A percentile compares a stretch with the other conserved stretches of the same genome.
phyloP scores from a whole-genome alignment of 2,888 invertebrate species.

The Himalopsyche japonica region DNA sequence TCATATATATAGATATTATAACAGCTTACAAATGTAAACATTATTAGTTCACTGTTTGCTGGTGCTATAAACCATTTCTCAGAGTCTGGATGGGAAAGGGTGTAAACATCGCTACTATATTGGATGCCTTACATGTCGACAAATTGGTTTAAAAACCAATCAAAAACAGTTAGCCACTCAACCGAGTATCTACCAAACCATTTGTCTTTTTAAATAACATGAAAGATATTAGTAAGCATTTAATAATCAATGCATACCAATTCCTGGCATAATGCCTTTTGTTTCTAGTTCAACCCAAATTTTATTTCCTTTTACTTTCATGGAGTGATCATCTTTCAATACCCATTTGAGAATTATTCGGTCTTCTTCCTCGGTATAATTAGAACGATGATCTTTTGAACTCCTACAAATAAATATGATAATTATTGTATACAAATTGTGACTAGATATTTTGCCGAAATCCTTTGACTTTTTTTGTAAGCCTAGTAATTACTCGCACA shows the following conservation, averaged over 20 bases:
- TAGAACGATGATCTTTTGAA: background rate
- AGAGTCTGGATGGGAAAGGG: no score
- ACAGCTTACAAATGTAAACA: no score
- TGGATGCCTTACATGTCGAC: background rate
- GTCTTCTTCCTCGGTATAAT: conserved; percentile 48
- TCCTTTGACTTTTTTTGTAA: no score
- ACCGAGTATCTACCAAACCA: background rate
- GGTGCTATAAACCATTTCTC: no score
- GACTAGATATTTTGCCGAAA: background rate
- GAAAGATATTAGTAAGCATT: background rate
- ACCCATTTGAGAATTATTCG: conserved; percentile 52
- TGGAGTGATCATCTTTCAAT: conserved; percentile 44
- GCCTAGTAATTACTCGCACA: no score
- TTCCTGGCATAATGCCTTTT: conserved; percentile 37
- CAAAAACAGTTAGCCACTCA: background rate
- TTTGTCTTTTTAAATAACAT: background rate
- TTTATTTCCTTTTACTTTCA: conserved; percentile 51
- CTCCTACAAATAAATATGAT: background rate
- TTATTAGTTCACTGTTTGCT: no score
- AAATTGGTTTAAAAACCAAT: background rate
- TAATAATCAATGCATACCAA: conserved; percentile 4
- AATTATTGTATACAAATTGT: background rate
- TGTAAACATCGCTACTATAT: background rate
- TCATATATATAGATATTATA: no score
- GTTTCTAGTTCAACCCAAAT: conserved; percentile 50